Evolutionary conservation across 92 coral and sea anemone genomes (phyloP).

Genomic region (Zoanthus sociatus): DNA sequence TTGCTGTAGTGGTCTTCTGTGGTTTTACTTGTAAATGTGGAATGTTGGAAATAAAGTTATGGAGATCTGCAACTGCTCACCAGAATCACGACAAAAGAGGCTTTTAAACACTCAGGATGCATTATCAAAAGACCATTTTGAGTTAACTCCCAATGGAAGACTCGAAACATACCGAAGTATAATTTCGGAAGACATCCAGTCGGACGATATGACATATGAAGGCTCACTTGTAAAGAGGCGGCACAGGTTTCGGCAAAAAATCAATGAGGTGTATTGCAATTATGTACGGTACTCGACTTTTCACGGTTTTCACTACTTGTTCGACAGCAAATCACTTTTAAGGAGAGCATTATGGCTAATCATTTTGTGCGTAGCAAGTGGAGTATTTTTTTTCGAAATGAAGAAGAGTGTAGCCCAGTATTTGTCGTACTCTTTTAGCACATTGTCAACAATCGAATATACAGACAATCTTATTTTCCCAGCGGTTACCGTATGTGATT

Average conservation of each 20-base stretch:
- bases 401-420: conserved; percentile 72
- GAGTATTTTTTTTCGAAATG: conserved; percentile 79
- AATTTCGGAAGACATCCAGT: conserved; percentile 34
- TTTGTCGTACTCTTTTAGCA: conserved; percentile 78
- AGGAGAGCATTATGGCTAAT: conserved; percentile 77
- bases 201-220: conserved; percentile 41
- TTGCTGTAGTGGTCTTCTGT: conserved; percentile 28
- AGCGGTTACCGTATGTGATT: conserved; percentile 85
- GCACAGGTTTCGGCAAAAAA: conserved; percentile 52
- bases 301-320: conserved; percentile 84
- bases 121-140: conserved; percentile 16
- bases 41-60: conserved; percentile 44
- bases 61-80: conserved; percentile 56
- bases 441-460: conserved; percentile 78
- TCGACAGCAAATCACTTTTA: conserved; percentile 80
- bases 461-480: conserved; percentile 69
- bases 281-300: conserved; percentile 76
- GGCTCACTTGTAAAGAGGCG: conserved; percentile 13
- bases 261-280: conserved; percentile 50
- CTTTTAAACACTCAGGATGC: conserved; percentile 33
- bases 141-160: conserved; percentile 39
- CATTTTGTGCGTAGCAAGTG: conserved; percentile 70
- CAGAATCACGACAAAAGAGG: conserved; percentile 24
- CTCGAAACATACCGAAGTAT: conserved; percentile 27
- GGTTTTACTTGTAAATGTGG: conserved; percentile 47